Base-by-base conservation (phyloP, 1,140 invertebrate genomes). In the Chelonus insularis region DNA sequence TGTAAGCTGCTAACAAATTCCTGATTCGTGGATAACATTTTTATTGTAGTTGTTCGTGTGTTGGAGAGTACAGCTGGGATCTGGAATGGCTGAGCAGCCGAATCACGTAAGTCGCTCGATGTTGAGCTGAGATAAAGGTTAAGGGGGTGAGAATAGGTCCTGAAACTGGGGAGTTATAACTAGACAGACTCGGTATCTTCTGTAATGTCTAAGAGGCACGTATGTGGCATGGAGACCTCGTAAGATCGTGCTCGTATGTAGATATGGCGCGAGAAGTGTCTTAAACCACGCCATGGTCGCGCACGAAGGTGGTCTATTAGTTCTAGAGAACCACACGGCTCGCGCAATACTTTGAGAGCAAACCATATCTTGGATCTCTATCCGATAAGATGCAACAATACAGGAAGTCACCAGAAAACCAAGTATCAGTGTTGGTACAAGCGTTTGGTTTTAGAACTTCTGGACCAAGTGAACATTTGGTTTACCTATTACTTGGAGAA, bases 321-420 rank as follows among this genome's bases (percentile, higher is more conserved):
- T 43, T 56, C 14, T n/a, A 41, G 37, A 12, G 21, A 39, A 11
- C 9, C 36, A 34, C 48, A 23, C 18, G 6, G n/a, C n/a, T n/a
- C 34, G 12, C 23, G 29, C 18, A 34, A 18, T 12, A 14, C 12
- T 34, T 8, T 20, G 48, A 23, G 45, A 34, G 47, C 68, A 69
- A 66, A 39, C 65, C 67, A 67, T 71, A 73, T 74, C 70, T 72
- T 58, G 62, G 70, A 74, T 74, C 70, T 74, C 70, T 68, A 66
- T 62, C 39, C 70, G 73, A 74, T 74, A 74, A 74, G 64, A 71
- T 72, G 65, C 69, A 66, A 71, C 68, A 72, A 71, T 71, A 69
- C 71, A 68, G 69, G 63, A 72, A 74, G 66, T 67, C 62, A 59
- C 60, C 52, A 43, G 25, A 51, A 14, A 34, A 51, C 20, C 11